These are phyloP conservation scores for Oscarella lobularis DNA, from an alignment of 37 sponge, comb jelly and placozoan genomes.

Conservation along the genomic window DNA sequence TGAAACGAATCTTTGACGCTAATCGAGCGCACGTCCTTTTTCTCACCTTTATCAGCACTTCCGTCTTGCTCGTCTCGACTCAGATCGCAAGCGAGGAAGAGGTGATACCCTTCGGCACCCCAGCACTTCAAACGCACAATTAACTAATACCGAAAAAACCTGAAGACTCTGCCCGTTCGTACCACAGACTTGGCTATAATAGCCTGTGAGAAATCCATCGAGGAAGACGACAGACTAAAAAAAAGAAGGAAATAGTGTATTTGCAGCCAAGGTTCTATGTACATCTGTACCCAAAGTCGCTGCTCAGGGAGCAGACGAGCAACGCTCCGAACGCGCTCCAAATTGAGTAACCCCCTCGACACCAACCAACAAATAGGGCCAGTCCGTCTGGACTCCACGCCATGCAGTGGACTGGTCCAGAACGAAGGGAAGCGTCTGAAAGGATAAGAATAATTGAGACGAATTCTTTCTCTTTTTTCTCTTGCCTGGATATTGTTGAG, in stretches of 20 bases:
- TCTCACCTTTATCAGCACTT: neutral
- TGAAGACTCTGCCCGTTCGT: no score
- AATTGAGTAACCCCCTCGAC: neutral
- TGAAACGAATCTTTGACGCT: neutral
- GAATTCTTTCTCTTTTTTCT: neutral
- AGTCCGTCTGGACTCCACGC: neutral
- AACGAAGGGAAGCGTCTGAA: neutral
- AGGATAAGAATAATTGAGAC: neutral
- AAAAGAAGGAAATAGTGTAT: no score
- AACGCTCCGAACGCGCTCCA: neutral
- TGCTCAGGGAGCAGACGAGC: neutral
- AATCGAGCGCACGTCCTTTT: neutral
- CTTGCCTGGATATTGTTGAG: neutral
- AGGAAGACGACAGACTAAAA: neutral
- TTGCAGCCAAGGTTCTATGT: no score
- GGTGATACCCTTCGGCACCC: slow-evolving; percentile 1
- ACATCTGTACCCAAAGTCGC: neutral
- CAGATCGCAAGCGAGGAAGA: neutral
- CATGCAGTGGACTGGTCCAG: neutral
- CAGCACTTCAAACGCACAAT: neutral
- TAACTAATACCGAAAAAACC: no score
- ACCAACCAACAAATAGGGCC: neutral
- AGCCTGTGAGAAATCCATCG: neutral
- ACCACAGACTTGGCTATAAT: slow-evolving; percentile 30
- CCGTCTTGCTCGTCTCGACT: neutral